Percentiles rank a stretch among this genome's conserved stretches.
These are phyloP conservation scores for Drosophila equinoxialis DNA, from an alignment of 1,140 invertebrate species.

Conservation along the genomic window DNA sequence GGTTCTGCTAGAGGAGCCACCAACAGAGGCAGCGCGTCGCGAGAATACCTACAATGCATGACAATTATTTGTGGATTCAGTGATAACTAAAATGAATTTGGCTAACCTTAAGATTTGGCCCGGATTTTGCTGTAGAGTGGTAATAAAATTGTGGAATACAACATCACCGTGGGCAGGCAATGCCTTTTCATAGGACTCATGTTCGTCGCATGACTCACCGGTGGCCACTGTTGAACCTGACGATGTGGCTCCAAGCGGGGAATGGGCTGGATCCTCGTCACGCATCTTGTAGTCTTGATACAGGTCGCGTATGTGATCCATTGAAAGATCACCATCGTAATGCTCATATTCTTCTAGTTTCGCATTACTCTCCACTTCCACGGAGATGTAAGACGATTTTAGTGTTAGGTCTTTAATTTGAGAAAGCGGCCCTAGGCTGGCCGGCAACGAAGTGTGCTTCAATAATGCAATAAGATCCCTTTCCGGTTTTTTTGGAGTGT, in stretches of 20 bases:
- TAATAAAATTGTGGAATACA: slow-evolving; percentile 91
- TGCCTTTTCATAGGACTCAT: slow-evolving; percentile 91
- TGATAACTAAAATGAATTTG: slow-evolving; percentile 40
- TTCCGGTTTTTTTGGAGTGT: slow-evolving; percentile 87
- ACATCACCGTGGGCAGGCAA: slow-evolving; percentile 91
- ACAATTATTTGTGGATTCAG: not conserved
- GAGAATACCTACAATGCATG: slow-evolving; percentile 85
- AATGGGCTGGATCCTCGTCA: slow-evolving; percentile 83
- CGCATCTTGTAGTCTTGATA: slow-evolving; percentile 86
- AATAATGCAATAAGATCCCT: slow-evolving; percentile 86
- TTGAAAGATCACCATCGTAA: slow-evolving; percentile 67
- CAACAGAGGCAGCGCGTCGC: slow-evolving; percentile 87
- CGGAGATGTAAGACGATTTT: slow-evolving; percentile 85
- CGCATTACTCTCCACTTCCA: slow-evolving; percentile 85
- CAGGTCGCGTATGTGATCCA: slow-evolving; percentile 86
- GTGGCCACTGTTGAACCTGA: slow-evolving; percentile 37
- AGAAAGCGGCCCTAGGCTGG: slow-evolving; percentile 56
- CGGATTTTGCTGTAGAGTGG: slow-evolving; percentile 89
- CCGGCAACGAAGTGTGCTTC: slow-evolving; percentile 82
- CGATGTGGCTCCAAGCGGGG: slow-evolving; percentile 39
- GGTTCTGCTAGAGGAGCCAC: slow-evolving; percentile 85
- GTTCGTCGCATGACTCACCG: slow-evolving; percentile 68
- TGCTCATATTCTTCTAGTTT: slow-evolving; percentile 63
- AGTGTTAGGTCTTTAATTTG: slow-evolving; percentile 76
- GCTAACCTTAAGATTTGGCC: slow-evolving; percentile 89